Evolutionary conservation across 2,888 invertebrate genomes (phyloP).

Genomic region (Fragum whitleyi): DNA sequence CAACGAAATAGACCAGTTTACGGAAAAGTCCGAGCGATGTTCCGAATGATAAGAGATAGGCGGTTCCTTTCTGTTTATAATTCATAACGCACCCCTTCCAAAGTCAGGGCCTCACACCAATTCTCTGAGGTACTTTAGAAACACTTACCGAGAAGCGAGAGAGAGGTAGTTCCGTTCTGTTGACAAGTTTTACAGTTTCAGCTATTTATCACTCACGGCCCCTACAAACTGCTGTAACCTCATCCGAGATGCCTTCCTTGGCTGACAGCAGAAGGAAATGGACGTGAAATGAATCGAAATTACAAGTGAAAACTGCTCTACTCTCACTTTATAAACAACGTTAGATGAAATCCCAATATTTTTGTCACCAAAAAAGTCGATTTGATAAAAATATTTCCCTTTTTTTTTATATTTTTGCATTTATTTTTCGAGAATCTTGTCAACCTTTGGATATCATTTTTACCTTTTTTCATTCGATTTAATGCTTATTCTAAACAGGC

Average conservation of each 20-base stretch:
- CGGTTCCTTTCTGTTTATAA: too few species aligned
- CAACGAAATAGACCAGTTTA: too few species aligned
- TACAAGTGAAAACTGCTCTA: constrained; percentile 23
- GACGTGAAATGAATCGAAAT: constrained; percentile 62
- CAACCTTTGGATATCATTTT: too few species aligned
- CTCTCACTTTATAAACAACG: constrained; percentile 20
- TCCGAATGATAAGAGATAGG: too few species aligned
- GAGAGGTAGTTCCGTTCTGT: constrained; percentile 52
- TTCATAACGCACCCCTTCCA: background rate
- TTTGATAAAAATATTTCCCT: too few species aligned
- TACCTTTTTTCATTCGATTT: too few species aligned
- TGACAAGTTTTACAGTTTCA: constrained; percentile 53
- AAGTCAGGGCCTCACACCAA: constrained; percentile 12
- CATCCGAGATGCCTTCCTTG: constrained; percentile 42
- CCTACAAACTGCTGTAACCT: constrained; percentile 54
- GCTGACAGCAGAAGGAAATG: constrained; percentile 64
- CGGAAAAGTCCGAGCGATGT: too few species aligned
- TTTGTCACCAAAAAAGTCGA: too few species aligned
- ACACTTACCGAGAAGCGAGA: constrained; percentile 48
- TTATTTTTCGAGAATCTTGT: too few species aligned
- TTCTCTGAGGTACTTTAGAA: constrained; percentile 45
- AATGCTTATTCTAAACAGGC: too few species aligned
- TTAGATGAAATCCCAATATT: too few species aligned
- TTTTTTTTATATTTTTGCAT: too few species aligned
- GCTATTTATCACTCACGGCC: constrained; percentile 62